These are phyloP conservation scores for Cisticola juncidis DNA, from an alignment of 2,113 vertebrate genomes.

Conservation along the genomic window DNA sequence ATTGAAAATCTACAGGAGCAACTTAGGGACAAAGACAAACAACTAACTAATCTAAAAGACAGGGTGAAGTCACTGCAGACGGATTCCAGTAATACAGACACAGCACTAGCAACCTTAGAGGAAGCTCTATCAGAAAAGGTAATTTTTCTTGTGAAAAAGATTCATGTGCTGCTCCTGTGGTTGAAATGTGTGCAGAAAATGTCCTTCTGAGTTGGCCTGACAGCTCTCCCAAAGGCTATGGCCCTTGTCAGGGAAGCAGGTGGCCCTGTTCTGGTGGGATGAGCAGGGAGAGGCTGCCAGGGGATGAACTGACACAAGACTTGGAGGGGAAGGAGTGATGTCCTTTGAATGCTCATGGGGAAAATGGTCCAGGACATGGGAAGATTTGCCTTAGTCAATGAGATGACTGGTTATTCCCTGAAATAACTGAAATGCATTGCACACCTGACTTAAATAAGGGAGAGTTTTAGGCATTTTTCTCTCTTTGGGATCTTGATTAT, in stretches of 20 bases:
- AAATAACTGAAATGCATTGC: neutral
- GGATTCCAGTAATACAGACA: conserved; percentile 96
- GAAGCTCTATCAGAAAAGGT: conserved; percentile 98
- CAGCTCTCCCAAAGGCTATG: neutral
- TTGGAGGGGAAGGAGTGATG: neutral
- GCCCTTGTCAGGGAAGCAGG: neutral
- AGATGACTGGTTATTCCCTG: neutral
- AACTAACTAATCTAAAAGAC: conserved; percentile 90
- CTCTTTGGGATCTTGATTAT: neutral
- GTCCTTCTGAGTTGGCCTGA: neutral
- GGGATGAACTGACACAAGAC: neutral
- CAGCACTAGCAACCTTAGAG: conserved; percentile 90
- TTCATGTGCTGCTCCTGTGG: neutral
- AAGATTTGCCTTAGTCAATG: neutral
- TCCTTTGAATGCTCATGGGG: rapidly evolving
- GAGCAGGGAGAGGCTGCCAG: neutral
- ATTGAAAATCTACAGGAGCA: conserved; percentile 98
- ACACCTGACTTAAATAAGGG: neutral
- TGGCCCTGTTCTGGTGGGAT: neutral
- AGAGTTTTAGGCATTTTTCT: neutral
- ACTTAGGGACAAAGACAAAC: conserved; percentile 96
- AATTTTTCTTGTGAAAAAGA: neutral
- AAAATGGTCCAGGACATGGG: neutral
- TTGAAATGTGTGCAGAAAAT: neutral
- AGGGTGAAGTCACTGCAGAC: conserved; percentile 94